These are phyloP conservation scores for Eristalis pertinax DNA, from an alignment of 2,888 invertebrate species.

Conservation along the genomic window DNA sequence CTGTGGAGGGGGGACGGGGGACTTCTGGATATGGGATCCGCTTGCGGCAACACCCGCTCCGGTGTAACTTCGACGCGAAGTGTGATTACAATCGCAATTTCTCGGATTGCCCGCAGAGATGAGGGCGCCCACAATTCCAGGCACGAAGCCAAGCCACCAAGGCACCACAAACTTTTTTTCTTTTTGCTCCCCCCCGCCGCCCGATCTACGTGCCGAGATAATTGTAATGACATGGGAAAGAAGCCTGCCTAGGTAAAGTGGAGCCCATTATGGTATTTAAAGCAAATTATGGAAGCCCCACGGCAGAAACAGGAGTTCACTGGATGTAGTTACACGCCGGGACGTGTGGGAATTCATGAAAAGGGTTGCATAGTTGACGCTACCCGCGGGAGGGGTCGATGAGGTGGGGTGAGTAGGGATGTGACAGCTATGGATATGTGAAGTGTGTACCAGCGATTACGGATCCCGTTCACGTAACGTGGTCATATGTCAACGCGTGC, in stretches of 20 bases:
- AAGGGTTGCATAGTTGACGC: not conserved
- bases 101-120: not conserved
- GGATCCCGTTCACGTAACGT: not conserved
- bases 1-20: not conserved
- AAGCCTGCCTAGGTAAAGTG: constrained; percentile 25
- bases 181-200: not conserved
- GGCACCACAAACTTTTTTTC: constrained; percentile 26
- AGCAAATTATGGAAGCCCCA: constrained; percentile 43
- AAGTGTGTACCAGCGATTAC: not conserved
- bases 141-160: constrained; percentile 34
- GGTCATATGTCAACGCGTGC: not conserved
- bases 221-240: constrained; percentile 35
- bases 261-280: constrained; percentile 57
- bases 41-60: not conserved
- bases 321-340: constrained; percentile 31
- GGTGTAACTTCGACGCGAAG: not conserved
- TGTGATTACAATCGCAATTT: constrained; percentile 3
- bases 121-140: constrained; percentile 30
- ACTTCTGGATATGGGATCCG: not conserved
- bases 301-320: constrained; percentile 50
- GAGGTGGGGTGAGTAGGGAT: not conserved
- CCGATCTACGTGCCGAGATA: constrained; percentile 63
- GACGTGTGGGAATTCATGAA: constrained; percentile 47
- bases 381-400: too few relatives aligned
- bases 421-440: not conserved